Percentiles rank a stretch among this genome's conserved stretches.
phyloP scores from a whole-genome alignment of 2,888 invertebrate genomes.

The Andrena bucephala region DNA sequence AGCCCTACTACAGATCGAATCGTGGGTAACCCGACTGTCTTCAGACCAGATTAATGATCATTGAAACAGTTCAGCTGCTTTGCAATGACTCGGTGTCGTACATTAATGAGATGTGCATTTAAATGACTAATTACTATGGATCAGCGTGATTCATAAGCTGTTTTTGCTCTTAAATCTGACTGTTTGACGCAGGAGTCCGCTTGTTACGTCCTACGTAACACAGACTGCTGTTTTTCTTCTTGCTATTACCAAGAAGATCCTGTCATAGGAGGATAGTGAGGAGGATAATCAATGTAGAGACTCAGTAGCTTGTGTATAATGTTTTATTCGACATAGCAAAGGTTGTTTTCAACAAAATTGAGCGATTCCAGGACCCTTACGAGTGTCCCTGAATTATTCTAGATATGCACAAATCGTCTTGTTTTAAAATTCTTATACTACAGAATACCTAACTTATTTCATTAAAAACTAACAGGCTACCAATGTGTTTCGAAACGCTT shows the following conservation, averaged over 20 bases:
- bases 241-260: neutral
- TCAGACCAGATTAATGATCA: neutral
- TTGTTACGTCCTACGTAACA: neutral
- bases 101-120: neutral
- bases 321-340: neutral
- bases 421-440: neutral
- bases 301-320: neutral
- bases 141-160: slow-evolving; percentile 11
- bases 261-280: neutral
- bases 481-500: too few relatives aligned
- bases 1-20: neutral
- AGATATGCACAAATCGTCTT: slow-evolving; percentile 2
- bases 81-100: neutral
- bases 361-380: neutral
- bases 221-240: neutral
- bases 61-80: neutral
- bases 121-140: neutral
- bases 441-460: neutral
- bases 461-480: too few relatives aligned
- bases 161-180: neutral
- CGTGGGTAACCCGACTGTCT: neutral
- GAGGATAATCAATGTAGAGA: neutral
- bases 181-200: neutral
- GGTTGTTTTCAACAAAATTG: neutral
- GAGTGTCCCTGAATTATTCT: neutral